A percentile compares a stretch with the other conserved stretches of the same genome.
phyloP scores from a whole-genome alignment of 1,140 invertebrate genomes.

The Nymphalis io region DNA sequence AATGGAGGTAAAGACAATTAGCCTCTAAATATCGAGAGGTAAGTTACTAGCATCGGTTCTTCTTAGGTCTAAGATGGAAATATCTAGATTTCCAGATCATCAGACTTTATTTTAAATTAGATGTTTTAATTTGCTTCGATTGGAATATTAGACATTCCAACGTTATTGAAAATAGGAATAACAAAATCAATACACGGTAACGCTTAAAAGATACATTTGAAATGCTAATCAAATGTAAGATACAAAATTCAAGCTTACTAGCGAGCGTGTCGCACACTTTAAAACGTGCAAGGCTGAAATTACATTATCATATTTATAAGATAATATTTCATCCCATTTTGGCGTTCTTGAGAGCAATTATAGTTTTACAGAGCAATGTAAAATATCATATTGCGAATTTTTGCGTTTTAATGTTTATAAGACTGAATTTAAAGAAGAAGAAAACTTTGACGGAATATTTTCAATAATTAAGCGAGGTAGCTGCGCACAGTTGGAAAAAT shows the following conservation, averaged over 20 bases:
- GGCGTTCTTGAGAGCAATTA: conserved; percentile 8
- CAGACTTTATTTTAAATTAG: too few species aligned
- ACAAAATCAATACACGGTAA: background rate
- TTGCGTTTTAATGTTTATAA: too few species aligned
- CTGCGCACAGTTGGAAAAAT: too few species aligned
- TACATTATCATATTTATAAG: conserved; percentile 17
- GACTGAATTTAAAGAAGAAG: too few species aligned
- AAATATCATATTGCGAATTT: background rate
- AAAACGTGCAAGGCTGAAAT: conserved; percentile 5
- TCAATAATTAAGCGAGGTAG: too few species aligned
- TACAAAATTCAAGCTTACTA: background rate
- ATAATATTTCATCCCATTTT: conserved; percentile 14
- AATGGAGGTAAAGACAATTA: too few species aligned
- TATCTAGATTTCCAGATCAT: too few species aligned
- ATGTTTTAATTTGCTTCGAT: too few species aligned
- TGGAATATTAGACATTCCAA: background rate
- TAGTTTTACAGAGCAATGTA: background rate
- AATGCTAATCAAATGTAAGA: background rate
- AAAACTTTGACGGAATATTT: too few species aligned
- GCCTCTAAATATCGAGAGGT: too few species aligned
- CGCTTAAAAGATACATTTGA: background rate
- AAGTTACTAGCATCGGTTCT: too few species aligned
- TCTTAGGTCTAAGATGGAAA: too few species aligned
- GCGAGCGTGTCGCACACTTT: background rate
- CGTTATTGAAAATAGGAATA: background rate